phyloP scores from a whole-genome alignment of 2,888 invertebrate genomes.

The Thera obeliscata region DNA sequence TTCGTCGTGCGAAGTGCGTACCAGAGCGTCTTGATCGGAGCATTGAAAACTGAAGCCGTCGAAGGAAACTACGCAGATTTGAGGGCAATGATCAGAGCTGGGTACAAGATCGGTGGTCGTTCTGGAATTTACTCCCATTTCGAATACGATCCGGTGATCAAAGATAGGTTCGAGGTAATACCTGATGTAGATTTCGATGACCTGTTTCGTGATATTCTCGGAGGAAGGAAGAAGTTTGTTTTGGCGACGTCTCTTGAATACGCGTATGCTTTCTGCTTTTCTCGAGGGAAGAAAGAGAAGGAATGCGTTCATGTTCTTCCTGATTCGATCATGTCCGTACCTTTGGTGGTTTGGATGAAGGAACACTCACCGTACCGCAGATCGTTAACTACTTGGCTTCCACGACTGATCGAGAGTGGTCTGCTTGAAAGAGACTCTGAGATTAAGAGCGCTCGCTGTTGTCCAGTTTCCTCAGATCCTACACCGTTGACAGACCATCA shows the following conservation, averaged over 20 bases:
- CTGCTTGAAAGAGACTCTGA: conserved; percentile 56
- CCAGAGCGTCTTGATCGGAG: conserved; percentile 70
- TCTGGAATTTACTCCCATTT: conserved; percentile 63
- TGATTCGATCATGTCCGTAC: conserved; percentile 66
- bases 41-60: conserved; percentile 63
- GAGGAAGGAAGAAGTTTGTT: conserved; percentile 60
- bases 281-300: conserved; percentile 60
- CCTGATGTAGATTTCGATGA: conserved; percentile 62
- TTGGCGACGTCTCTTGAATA: conserved; percentile 68
- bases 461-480: conserved; percentile 52
- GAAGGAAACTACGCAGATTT: conserved; percentile 61
- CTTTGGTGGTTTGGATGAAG: conserved; percentile 68
- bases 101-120: conserved; percentile 64
- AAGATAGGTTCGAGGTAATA: conserved; percentile 57
- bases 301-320: conserved; percentile 67
- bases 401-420: conserved; percentile 65
- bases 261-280: conserved; percentile 61
- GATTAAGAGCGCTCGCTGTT: conserved; percentile 44
- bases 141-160: conserved; percentile 63
- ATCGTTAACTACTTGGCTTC: conserved; percentile 59
- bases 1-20: conserved; percentile 70
- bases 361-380: conserved; percentile 60
- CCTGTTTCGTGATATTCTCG: conserved; percentile 57
- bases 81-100: conserved; percentile 58
- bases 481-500: conserved; percentile 61